Percentiles rank a stretch among this genome's conserved stretches.
These are phyloP conservation scores for Aradophagus sp. DNA, from an alignment of 1,140 invertebrate species.

Conservation along the genomic window DNA sequence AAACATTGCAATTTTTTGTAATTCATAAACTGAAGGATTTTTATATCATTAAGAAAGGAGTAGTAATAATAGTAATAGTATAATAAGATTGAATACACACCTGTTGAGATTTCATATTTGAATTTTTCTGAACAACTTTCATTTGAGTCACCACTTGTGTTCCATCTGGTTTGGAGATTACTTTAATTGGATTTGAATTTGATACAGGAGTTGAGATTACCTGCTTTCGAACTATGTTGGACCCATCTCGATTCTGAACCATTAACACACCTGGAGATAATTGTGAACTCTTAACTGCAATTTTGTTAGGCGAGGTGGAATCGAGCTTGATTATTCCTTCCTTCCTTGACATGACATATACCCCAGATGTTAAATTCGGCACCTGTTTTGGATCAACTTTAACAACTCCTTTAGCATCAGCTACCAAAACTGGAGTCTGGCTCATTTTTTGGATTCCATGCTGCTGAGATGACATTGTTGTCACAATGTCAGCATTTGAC, in stretches of 20 bases:
- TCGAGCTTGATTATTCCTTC: constrained; percentile 81
- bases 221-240: constrained; percentile 69
- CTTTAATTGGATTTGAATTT: constrained; percentile 70
- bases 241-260: constrained; percentile 69
- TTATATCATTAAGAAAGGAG: no score
- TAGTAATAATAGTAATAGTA: no score
- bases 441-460: constrained; percentile 59
- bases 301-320: constrained; percentile 76
- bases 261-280: constrained; percentile 65
- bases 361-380: constrained; percentile 80
- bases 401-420: constrained; percentile 83
- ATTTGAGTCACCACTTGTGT: constrained; percentile 72
- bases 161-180: constrained; percentile 71
- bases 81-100: constrained; percentile 5
- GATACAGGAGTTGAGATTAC: constrained; percentile 63
- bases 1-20: no score
- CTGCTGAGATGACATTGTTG: constrained; percentile 59
- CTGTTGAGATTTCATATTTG: constrained; percentile 60
- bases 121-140: constrained; percentile 69
- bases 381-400: constrained; percentile 84
- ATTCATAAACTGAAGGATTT: no score
- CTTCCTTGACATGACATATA: constrained; percentile 85
- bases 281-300: constrained; percentile 67
- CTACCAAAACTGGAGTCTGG: constrained; percentile 73
- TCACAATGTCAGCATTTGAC: constrained; percentile 62